Evolutionary conservation across 2,888 invertebrate genomes (phyloP).

Genomic region (Pterobdella sp.): DNA sequence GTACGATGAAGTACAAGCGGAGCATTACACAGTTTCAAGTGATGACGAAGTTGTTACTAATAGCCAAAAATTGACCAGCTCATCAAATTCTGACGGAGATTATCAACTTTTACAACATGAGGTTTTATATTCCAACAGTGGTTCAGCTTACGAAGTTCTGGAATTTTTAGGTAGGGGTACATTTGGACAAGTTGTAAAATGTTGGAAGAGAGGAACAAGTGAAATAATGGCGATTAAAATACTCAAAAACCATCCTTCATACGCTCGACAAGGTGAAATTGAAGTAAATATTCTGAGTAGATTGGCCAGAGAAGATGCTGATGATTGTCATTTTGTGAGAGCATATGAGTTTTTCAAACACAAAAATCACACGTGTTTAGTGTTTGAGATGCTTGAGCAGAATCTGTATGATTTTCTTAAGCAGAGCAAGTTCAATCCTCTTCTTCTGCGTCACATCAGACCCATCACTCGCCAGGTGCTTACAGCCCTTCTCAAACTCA

Average conservation of each 20-base stretch:
- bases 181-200: constrained; percentile 97
- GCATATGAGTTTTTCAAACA: constrained; percentile 99
- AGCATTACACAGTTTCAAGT: constrained; percentile 32
- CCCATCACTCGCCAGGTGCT: constrained; percentile 97
- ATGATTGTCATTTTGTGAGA: constrained; percentile 91
- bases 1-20: constrained; percentile 24
- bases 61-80: constrained; percentile 32
- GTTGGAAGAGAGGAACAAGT: constrained; percentile 99
- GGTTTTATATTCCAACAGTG: constrained; percentile 79
- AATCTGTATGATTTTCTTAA: constrained; percentile 99
- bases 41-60: constrained; percentile 32
- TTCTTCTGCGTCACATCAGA: constrained; percentile 94
- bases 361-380: constrained; percentile 97
- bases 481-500: constrained; percentile 70
- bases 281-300: constrained; percentile 66
- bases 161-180: constrained; percentile 98
- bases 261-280: constrained; percentile 99
- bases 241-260: constrained; percentile 98
- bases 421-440: constrained; percentile 97
- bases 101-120: constrained; percentile 97
- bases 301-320: constrained; percentile 52
- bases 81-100: constrained; percentile 69
- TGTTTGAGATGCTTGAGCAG: constrained; percentile 99
- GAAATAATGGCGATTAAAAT: constrained; percentile 99
- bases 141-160: constrained; percentile 78